Evolutionary conservation across 2,113 vertebrate species (phyloP).

Genomic region (Tichodroma muraria): DNA sequence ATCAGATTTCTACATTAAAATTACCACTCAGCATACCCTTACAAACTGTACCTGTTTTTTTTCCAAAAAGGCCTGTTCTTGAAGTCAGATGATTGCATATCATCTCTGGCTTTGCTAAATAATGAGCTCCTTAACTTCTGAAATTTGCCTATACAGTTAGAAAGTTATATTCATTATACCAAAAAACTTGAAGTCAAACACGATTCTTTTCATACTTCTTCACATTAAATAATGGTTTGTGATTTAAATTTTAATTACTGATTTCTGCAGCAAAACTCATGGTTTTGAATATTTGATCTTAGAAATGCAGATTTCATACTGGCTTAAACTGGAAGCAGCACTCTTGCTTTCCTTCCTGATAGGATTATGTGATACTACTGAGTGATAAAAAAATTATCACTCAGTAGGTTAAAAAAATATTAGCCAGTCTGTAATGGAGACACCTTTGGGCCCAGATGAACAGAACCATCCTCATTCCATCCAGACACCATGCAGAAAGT

Average conservation of each 20-base stretch:
- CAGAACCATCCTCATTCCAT: background rate
- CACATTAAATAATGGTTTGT: background rate
- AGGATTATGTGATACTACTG: background rate
- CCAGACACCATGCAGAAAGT: background rate
- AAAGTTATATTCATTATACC: background rate
- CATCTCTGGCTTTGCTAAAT: background rate
- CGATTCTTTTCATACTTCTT: background rate
- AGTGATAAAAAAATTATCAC: no score
- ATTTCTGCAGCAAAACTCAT: background rate
- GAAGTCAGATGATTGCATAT: background rate
- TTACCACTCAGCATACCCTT: background rate
- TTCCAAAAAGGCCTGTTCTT: background rate
- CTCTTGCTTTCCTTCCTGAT: background rate
- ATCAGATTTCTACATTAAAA: constrained; percentile 8
- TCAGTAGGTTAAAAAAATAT: background rate
- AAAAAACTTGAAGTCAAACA: background rate
- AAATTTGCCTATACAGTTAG: background rate
- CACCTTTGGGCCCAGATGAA: background rate
- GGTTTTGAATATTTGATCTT: background rate
- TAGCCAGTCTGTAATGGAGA: background rate
- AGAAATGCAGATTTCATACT: background rate
- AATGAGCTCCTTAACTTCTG: background rate
- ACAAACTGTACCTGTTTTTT: background rate
- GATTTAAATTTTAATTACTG: background rate
- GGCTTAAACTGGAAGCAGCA: background rate